Base-by-base conservation (phyloP, 1,140 invertebrate species). In the Zaprionus tsacasi region DNA sequence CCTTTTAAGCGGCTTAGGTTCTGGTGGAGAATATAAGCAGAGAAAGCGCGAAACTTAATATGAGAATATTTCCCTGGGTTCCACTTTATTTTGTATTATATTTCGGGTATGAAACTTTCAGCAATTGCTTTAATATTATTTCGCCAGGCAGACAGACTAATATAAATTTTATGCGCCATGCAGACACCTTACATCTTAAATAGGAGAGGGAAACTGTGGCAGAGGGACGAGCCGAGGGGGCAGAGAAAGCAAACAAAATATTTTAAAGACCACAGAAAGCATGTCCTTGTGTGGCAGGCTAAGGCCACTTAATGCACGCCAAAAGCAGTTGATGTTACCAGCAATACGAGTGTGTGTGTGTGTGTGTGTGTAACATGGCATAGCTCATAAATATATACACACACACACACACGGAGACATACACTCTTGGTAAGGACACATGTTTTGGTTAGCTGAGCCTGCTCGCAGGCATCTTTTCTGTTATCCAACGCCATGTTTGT, bases 301-400 rank as follows among this genome's bases (percentile, higher is more conserved):
- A 83, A 88, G 81, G 82, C 85, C 85, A 88, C 85, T 88, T 88
- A 88, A 89, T 88, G 85, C 85, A 89, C 70, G 85, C 81, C 80
- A 89, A 88, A 89, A 81, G 80, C 82, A 86, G 82, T 87, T 87
- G 66, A 74, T 82, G 65, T 70, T 38, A 43, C 59, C 58, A 57
- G 64, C 57, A 55, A 68, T 67, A 33, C 65, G 43, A 45, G 45
- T 27, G 25, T 60, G 27, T 60, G 8, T 45, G 13, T 21, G 17
- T 55, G 63, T 43, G n/a, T 55, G 30, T 59, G 54, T 48, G 38
- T n/a, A n/a, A 25, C 35, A 55, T 59, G 48, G 50, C 17, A 70
- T 64, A 73, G 65, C 74, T 88, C 80, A 89, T 88, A 87, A 88
- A 87, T 80, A 87, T 67, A 63, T 54, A 71, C 48, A 63, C 56